Conservation (phyloP, 2,888 invertebrate genomes). For the Mimumesa dahlbomi region DNA sequence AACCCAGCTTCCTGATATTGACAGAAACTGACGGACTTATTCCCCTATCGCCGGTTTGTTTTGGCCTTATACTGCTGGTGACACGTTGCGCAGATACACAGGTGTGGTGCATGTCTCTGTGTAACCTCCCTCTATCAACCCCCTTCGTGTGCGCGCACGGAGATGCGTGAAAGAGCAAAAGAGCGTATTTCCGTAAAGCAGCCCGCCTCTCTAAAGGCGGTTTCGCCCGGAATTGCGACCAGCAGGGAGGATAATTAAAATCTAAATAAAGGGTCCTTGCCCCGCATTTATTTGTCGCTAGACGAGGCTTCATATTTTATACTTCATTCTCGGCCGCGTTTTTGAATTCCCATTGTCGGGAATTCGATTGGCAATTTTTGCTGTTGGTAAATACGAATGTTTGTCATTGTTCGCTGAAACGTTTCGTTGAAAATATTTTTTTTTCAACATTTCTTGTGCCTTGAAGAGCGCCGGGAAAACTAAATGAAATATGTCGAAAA, state of each 20-base stretch:
- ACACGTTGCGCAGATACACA: conserved; percentile 52
- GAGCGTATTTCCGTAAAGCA: conserved; percentile 5
- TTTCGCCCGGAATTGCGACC: conserved; percentile 11
- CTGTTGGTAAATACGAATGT: too few species aligned
- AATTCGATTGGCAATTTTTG: too few species aligned
- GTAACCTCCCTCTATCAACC: conserved; percentile 38
- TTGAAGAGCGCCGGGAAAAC: too few species aligned
- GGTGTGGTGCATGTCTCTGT: conserved; percentile 28
- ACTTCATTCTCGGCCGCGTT: too few species aligned
- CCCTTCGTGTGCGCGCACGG: conserved; percentile 16
- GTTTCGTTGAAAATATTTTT: too few species aligned
- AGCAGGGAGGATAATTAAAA: conserved; percentile 35
- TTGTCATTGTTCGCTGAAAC: too few species aligned
- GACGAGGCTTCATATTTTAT: conserved; percentile 1
- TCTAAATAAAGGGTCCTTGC: conserved; percentile 19
- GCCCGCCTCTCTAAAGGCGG: neutral
- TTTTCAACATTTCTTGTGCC: too few species aligned
- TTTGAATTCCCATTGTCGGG: too few species aligned
- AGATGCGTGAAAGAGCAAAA: conserved; percentile 22
- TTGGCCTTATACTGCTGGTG: conserved; percentile 44
- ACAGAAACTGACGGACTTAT: conserved; percentile 42
- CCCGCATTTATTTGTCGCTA: neutral
- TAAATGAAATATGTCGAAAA: too few species aligned
- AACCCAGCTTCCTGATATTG: conserved; percentile 45
- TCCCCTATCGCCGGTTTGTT: conserved; percentile 30